Evolutionary conservation across 2,113 vertebrate species (phyloP).

Genomic region (Phasianus colchicus): DNA sequence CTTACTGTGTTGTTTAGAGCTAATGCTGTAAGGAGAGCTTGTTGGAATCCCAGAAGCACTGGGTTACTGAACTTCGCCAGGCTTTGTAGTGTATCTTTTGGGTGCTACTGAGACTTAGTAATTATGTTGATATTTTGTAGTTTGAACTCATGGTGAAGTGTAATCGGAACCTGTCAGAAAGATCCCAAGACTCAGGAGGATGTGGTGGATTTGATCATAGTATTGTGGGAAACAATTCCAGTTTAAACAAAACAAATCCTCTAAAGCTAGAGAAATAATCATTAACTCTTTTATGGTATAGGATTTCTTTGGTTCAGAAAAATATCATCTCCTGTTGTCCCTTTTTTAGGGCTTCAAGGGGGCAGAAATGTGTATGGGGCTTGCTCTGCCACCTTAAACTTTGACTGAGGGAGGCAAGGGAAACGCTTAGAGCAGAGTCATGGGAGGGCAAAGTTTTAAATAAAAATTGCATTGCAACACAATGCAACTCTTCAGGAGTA

Average conservation of each 20-base stretch:
- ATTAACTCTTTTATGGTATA: constrained; percentile 67
- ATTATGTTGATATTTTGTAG: not conserved
- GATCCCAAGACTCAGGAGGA: not conserved
- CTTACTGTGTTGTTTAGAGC: not conserved
- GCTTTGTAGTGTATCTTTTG: not conserved
- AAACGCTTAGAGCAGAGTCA: constrained; percentile 68
- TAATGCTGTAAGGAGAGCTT: not conserved
- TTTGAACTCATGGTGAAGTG: not conserved
- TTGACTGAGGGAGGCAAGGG: constrained; percentile 73
- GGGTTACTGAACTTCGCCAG: not conserved
- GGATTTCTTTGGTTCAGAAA: constrained; percentile 68
- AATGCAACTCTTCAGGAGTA: constrained; percentile 75
- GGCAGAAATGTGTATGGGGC: constrained; percentile 43
- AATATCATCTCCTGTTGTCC: constrained; percentile 48
- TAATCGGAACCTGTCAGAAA: not conserved
- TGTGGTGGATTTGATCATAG: not conserved
- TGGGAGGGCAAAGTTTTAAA: constrained; percentile 74
- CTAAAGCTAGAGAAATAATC: constrained; percentile 64
- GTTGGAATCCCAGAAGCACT: not conserved
- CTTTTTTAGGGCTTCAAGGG: not conserved
- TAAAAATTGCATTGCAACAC: constrained; percentile 67
- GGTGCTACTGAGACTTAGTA: not conserved
- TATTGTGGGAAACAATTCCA: constrained; percentile 36
- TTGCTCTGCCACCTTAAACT: constrained; percentile 75
- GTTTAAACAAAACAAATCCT: constrained; percentile 60